Percentiles rank a stretch among this genome's conserved stretches.
These are phyloP conservation scores for Donacobius atricapilla DNA, from an alignment of 2,113 vertebrate genomes.

Conservation along the genomic window DNA sequence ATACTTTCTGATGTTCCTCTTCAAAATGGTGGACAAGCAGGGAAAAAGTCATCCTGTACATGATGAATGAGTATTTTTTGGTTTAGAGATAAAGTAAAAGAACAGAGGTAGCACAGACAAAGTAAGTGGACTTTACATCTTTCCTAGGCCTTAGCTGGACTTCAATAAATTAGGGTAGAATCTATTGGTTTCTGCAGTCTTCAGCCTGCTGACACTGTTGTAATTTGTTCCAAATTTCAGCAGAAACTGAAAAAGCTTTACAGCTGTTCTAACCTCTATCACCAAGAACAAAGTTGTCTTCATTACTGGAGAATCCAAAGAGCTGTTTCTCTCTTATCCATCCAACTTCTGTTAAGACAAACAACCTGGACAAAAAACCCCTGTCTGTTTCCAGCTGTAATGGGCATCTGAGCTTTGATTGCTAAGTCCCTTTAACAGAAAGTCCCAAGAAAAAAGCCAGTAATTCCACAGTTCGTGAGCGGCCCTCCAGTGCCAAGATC, in stretches of 20 bases:
- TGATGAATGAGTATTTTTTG: background rate
- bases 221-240: background rate
- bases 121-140: background rate
- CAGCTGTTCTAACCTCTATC: background rate
- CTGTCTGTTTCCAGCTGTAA: background rate
- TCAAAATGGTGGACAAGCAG: background rate
- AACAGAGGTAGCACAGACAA: background rate
- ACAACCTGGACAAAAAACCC: background rate
- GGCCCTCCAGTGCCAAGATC: background rate
- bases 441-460: background rate
- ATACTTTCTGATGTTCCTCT: background rate
- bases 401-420: background rate
- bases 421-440: background rate
- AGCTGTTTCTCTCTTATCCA: background rate
- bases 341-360: background rate
- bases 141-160: background rate
- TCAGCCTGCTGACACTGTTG: background rate
- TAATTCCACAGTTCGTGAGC: background rate
- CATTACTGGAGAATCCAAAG: background rate
- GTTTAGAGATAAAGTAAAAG: background rate
- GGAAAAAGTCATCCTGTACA: background rate
- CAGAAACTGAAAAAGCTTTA: background rate
- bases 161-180: background rate
- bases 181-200: background rate
- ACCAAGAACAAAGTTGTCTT: background rate